Conservation (phyloP, 2,113 vertebrate species). For the Agapornis roseicollis region DNA sequence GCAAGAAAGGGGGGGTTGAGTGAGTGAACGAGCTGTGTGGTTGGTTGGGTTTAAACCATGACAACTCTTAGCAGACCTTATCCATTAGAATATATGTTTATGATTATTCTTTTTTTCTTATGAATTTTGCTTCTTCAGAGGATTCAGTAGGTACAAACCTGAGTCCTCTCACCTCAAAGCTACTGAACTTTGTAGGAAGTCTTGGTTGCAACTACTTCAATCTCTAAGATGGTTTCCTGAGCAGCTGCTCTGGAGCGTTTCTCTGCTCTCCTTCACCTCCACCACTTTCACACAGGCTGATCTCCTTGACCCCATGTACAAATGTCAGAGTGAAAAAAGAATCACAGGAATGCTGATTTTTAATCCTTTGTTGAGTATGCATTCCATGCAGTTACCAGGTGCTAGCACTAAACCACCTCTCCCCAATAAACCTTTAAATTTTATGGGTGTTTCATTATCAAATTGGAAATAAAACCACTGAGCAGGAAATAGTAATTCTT, state of each 20-base stretch:
- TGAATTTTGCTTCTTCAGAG: background rate
- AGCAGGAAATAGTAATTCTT: constrained; percentile 24
- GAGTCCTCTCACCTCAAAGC: background rate
- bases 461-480: constrained; percentile 33
- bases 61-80: background rate
- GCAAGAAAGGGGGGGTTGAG: no score
- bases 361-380: constrained; percentile 17
- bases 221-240: background rate
- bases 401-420: background rate
- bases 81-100: background rate
- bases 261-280: background rate
- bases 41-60: no score
- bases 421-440: constrained; percentile 14
- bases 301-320: background rate
- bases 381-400: constrained; percentile 21
- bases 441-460: constrained; percentile 47
- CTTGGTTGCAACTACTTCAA: background rate
- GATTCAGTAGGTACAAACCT: background rate
- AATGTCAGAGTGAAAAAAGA: background rate
- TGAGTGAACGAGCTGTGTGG: no score
- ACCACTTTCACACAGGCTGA: background rate
- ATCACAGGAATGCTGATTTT: background rate
- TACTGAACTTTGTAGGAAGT: background rate
- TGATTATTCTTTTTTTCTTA: background rate
- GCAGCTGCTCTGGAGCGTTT: background rate